Evolutionary conservation across 1,140 invertebrate species (phyloP).

Genomic region (Papilio polytes): DNA sequence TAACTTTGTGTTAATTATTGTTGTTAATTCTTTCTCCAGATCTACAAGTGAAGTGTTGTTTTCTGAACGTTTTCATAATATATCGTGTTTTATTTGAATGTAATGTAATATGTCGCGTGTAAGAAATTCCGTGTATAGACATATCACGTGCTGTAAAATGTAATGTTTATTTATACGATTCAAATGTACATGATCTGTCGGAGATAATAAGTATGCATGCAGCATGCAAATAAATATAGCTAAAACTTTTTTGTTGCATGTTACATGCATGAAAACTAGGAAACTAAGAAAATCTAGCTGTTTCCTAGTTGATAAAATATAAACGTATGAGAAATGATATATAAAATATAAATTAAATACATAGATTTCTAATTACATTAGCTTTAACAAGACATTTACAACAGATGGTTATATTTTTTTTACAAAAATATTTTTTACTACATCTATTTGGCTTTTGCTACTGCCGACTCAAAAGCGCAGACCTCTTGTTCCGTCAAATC

Average conservation of each 20-base stretch:
- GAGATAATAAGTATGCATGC: slow-evolving; percentile 20
- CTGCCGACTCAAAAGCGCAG: not conserved
- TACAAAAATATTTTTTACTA: not conserved
- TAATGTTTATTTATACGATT: slow-evolving; percentile 23
- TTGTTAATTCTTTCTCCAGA: no score
- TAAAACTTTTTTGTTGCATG: slow-evolving; percentile 14
- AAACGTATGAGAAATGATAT: not conserved
- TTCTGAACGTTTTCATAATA: no score
- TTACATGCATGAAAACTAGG: not conserved
- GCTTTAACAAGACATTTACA: no score
- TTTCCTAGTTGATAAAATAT: slow-evolving; percentile 9
- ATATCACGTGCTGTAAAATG: not conserved
- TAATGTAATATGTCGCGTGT: slow-evolving; percentile 28
- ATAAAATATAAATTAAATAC: not conserved
- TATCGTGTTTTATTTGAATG: no score
- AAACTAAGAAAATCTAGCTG: not conserved
- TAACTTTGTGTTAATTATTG: no score
- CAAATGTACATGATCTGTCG: slow-evolving; percentile 11
- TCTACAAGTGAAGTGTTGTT: no score
- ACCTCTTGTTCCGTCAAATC: slow-evolving; percentile 10
- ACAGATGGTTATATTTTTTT: no score
- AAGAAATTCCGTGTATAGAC: not conserved
- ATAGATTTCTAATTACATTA: no score
- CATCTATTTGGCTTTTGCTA: not conserved
- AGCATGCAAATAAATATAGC: slow-evolving; percentile 10